These are phyloP conservation scores for Esox lucius DNA, from an alignment of 2,797 vertebrate genomes.

Conservation along the genomic window DNA sequence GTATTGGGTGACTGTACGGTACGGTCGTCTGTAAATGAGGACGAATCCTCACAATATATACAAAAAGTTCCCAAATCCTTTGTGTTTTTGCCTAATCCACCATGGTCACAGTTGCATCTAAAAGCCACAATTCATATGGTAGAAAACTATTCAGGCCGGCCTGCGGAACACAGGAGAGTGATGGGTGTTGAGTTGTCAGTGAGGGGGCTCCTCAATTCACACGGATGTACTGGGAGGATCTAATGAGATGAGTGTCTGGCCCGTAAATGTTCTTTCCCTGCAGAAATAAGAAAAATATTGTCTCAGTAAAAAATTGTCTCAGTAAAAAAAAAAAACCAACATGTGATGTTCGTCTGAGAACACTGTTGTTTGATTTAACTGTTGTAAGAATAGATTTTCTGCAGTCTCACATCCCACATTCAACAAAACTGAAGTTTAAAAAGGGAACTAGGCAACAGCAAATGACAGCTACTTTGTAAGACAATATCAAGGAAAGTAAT, in stretches of 20 bases:
- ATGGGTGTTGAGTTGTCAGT: too few species aligned
- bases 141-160: background rate
- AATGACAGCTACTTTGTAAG: background rate
- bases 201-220: slow-evolving; percentile 10
- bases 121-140: background rate
- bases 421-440: background rate
- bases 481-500: background rate
- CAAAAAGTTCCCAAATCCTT: background rate
- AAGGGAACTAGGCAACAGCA: background rate
- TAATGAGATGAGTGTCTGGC: slow-evolving; percentile 65
- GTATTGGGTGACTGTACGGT: background rate
- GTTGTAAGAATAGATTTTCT: background rate
- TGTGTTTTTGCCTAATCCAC: background rate
- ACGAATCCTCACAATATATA: background rate
- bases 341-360: background rate
- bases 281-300: slow-evolving; percentile 18
- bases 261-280: slow-evolving; percentile 69
- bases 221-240: slow-evolving; percentile 49
- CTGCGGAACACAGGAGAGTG: background rate
- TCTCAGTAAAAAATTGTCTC: background rate
- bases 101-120: background rate
- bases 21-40: background rate
- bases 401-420: slow-evolving; percentile 1
- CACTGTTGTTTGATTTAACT: background rate
- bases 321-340: too few species aligned